Evolutionary conservation across 37 sponge, comb jelly and placozoan species (phyloP), one percentile per base, ranked within the genome.

Genomic region (Aphrocallistes beatrix): DNA sequence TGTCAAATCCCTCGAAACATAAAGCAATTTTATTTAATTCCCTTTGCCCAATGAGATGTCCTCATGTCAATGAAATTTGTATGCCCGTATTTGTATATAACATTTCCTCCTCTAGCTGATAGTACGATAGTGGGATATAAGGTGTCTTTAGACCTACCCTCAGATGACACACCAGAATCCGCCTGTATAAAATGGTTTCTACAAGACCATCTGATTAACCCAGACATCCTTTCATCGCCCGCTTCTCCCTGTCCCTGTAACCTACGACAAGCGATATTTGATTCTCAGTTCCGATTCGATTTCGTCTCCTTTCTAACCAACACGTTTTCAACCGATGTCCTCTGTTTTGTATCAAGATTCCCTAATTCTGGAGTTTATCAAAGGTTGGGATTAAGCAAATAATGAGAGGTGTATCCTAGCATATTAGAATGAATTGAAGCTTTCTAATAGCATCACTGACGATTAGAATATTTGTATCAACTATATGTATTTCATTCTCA

Each of bases 181-280:
- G 75, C 75, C 34, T 60, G 75, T 13, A 19, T 60, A 3, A 60
- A 28, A 13, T 60, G 75, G 75, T 60, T 60, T 60, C 6, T 19
- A 3, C 6, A 60, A 25, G 75, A 60, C 34, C 34, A 25, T 19
- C 10, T 6, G 10, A 60, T 60, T 28, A 60, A 60, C 21, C 10
- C 1, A 3, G 28, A 60, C 34, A 19, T 60, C 75, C 75, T 30
- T 19, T 19, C 75, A 25, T 8, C 75, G 3, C 34, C 8, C 10
- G 75, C 75, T 25, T 60, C n/a, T 60, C 17, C 75, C 75, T 91
- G 91, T 84, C 91, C 91, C 1, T 91, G 91, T 37, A 50, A 85
- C 1, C 37, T 85, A 16, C 39, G 38, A 82, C 90, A 87, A 85
- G 88, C 85, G 0, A 25, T 1, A 28, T 0, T 28, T 32, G 87